Base-by-base conservation (phyloP, 2,888 invertebrate genomes). In the Ophion costatus region DNA sequence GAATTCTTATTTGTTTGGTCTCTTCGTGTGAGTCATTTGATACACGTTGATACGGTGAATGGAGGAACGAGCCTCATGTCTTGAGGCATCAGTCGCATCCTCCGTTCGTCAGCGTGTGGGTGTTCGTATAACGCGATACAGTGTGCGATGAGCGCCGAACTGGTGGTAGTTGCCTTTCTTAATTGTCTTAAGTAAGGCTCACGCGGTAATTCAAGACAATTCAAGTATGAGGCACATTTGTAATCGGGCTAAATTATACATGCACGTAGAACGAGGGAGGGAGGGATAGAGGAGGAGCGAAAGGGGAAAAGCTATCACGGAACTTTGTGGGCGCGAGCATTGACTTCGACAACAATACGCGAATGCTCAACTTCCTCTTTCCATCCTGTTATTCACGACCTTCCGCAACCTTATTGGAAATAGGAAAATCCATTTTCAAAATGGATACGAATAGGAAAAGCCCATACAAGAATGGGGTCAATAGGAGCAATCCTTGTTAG, bases 101-200 rank as follows among this genome's bases (percentile, higher is more conserved):
- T 91, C 89, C 87, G 51, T 14, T 51, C 51, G 87, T 89, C 87
- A 75, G 73, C 64, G 81, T 85, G 90, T 89, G 91, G 90, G 88
- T 85, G 85, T 84, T 75, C 90, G 89, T 71, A 42, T 51, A 51
- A 66, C 75, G 75, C 51, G 77, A 71, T 71, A 29, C 29, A 29
- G 29, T 29, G 29, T 4, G 29, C 29, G 74, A 45, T 75, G 73
- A 85, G 71, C 70, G 71, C 80, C 51, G 51, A 33, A 76, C 22
- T 70, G 33, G 45, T 45, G 45, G 45, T 38, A 69, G 70, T 42
- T 45, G 71, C 80, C 61, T 67, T 57, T 69, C 42, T 80, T 93
- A 93, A 93, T 93, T 93, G 91, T 89, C 93, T 92, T 90, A 92
- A 93, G 89, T 92, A 90, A 91, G 88, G 89, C 86, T 89, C 87